Evolutionary conservation across 2,888 invertebrate genomes (phyloP).

Genomic region (Eudemis profundana): DNA sequence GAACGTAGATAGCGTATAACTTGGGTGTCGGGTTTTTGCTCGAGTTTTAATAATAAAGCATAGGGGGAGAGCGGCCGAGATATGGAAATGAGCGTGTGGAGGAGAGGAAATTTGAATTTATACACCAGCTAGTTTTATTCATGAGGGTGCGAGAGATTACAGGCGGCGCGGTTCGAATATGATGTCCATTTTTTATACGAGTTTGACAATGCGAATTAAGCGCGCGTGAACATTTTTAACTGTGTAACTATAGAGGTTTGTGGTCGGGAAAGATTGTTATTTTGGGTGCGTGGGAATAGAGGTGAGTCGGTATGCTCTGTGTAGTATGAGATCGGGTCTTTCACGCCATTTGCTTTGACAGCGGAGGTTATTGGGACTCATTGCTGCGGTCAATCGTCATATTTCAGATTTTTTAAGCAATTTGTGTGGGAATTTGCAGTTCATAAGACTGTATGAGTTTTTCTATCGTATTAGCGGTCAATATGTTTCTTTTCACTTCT

Average conservation of each 20-base stretch:
- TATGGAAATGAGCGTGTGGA: conserved; percentile 84
- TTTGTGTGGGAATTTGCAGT: conserved; percentile 40
- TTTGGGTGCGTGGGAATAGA: conserved; percentile 51
- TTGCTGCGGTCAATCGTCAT: conserved; percentile 46
- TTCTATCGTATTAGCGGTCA: neutral
- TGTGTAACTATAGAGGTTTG: conserved; percentile 36
- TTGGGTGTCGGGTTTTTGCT: conserved; percentile 81
- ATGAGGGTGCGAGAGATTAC: conserved; percentile 64
- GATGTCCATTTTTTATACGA: conserved; percentile 38
- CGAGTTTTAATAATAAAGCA: conserved; percentile 83
- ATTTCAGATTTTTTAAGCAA: conserved; percentile 38
- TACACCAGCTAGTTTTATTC: conserved; percentile 84
- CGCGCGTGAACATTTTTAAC: conserved; percentile 43
- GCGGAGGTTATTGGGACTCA: conserved; percentile 40
- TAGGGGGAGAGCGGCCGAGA: conserved; percentile 78
- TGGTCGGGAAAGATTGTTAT: conserved; percentile 43
- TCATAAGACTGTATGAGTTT: neutral
- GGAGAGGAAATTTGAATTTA: conserved; percentile 85
- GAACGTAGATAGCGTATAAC: conserved; percentile 81
- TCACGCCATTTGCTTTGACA: conserved; percentile 47
- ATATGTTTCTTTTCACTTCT: neutral
- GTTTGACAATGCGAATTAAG: conserved; percentile 44
- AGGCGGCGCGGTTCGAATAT: conserved; percentile 33
- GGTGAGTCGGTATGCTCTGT: conserved; percentile 21
- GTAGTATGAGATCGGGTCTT: conserved; percentile 37